Base-by-base conservation (phyloP, 2,888 invertebrate genomes). In the Drosophila birchii region DNA sequence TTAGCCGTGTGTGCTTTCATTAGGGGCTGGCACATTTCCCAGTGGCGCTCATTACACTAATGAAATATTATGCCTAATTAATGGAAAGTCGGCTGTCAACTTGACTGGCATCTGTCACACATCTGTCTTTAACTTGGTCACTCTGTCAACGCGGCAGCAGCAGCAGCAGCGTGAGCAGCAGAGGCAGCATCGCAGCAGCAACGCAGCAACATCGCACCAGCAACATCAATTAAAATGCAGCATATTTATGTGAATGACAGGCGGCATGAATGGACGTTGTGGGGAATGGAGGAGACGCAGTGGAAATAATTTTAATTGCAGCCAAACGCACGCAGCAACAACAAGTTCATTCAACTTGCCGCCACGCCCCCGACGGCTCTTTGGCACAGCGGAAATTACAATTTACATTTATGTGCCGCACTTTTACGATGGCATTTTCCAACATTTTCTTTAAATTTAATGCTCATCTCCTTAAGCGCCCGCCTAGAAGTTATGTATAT, bases 121-220 rank as follows among this genome's bases (percentile, higher is more conserved):
- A 78, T 82, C 73, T 90, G 81, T 77, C 89, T 90, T 87, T 87
- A 90, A 86, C 79, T 86, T 86, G 86, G 86, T 86, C 86, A 86
- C 81, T 86, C 89, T 89, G 86, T 90, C 86, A 90, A 51, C 76
- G 55, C 57, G 32, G 45, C 72, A 51, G 8, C 26, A 26, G 34
- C 51, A 39, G 18, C 45, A 47, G 53, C 60, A 39, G 43, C 45
- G 36, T 26, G 58, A 53, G 26, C 39, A 36, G 44, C 58, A 38
- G 11, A 23, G 16, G 26, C 47, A 47, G 26, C 26, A 29, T 47
- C 47, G 29, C 51, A 38, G 20, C 51, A 32, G 23, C 57, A 55
- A 12, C 49, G 16, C 49, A 61, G n/a, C 56, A 47, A n/a, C 47
- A 32, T 45, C 8, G 23, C 36, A 61, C 12, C 56, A 47, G 6